Base-by-base conservation (phyloP, 2,113 vertebrate genomes). In the Spermophilus dauricus region DNA sequence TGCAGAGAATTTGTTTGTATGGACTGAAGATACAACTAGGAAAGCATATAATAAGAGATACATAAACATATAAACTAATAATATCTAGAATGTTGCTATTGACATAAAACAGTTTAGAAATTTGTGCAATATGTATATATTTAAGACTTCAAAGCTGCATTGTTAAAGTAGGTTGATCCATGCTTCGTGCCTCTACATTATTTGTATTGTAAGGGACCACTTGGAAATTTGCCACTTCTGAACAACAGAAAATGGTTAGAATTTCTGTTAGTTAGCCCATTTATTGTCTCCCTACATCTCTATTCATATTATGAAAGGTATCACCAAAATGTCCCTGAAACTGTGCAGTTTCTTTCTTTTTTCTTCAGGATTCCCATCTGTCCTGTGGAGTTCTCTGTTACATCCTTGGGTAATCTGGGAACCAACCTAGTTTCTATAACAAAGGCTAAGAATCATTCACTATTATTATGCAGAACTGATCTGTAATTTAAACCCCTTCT, bases 331-430 rank as follows among this genome's bases (percentile, higher is more conserved):
- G 53, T 92, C 97, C 97, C 97, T 97, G 98, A 97, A 98, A 97
- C 97, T 95, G 78, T 97, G 83, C 63, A 81, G 97, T 91, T 88
- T 89, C 82, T 76, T 85, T 67, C 69, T 96, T 97, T 97, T 98
- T 98, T 98, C 89, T 95, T 89, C 95, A 98, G 98, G 98, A 98
- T 98, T 98, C 97, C 98, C 98, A 98, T 98, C 98, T 99, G 98
- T 98, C 97, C 98, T 97, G 34, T 93, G 24, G 63, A 76, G 97
- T 93, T 98, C 98, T 99, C 98, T 95, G 80, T 99, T 98, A 98
- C 98, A 97, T 98, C 98, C 97, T 98, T 97, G 39, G 96, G 95
- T 96, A 98, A 98, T 97, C 96, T 97, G 96, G 92, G 89, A 98
- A 75, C 97, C 78, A 97, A 95, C 73, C 96, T 97, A 97, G 98